Percentiles rank a stretch among this genome's conserved stretches.
These are phyloP conservation scores for Pycnonotus jocosus DNA, from an alignment of 2,113 vertebrate genomes.

Conservation along the genomic window DNA sequence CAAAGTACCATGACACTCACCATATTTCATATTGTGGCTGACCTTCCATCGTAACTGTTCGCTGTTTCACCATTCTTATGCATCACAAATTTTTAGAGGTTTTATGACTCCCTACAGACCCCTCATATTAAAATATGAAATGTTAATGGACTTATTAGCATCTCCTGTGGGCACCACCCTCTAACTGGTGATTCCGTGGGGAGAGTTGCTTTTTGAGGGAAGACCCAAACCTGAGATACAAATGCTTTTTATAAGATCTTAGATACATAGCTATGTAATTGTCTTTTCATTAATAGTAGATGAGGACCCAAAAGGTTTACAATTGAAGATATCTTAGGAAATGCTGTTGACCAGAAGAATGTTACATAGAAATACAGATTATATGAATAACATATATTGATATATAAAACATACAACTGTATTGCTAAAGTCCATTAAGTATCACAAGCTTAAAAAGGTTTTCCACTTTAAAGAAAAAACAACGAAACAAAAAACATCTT, in stretches of 20 bases:
- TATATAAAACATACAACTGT: neutral
- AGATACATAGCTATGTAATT: neutral
- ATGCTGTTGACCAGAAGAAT: neutral
- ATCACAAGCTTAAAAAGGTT: neutral
- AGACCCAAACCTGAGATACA: neutral
- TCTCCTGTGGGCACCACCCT: neutral
- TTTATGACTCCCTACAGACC: neutral
- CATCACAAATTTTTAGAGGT: neutral
- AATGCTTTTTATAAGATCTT: neutral
- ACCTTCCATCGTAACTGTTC: neutral
- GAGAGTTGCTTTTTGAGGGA: neutral
- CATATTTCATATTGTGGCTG: neutral
- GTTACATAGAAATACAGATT: neutral
- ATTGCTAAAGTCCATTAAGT: neutral
- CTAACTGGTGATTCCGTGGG: neutral
- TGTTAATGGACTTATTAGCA: neutral
- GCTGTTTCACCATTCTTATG: neutral
- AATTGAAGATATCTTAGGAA: neutral
- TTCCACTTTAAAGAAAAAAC: neutral
- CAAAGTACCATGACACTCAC: neutral
- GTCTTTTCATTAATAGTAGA: neutral
- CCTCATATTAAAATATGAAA: neutral
- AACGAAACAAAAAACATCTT: neutral
- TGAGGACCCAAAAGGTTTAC: neutral
- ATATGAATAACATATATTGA: neutral